Evolutionary conservation across 2,113 vertebrate species (phyloP), one percentile per base, ranked within the genome.

Genomic region (Equus quagga): DNA sequence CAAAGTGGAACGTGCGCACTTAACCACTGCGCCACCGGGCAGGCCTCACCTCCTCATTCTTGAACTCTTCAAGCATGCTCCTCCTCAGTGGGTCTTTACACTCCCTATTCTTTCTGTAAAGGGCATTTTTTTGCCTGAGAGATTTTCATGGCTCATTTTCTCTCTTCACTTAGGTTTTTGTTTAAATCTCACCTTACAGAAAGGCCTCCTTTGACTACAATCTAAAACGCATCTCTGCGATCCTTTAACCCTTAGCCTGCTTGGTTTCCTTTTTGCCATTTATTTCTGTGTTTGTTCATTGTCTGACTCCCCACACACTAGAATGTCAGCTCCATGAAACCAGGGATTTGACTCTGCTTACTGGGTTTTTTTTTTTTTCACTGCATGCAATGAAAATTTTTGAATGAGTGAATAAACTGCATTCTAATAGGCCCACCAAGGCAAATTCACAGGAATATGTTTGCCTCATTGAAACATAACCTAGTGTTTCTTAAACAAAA

Each of bases 371-470:
- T 56, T 14, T 44, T 31, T 46, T 15, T 36, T 46, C 21, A 51
- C 36, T 49, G 31, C 13, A 94, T 15, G 4, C 1, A 65, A 56
- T 49, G 54, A 65, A 78, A 75, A 54, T 8, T n/a, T 60, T 69
- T 64, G 24, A 90, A 54, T 46, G 85, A 81, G 75, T 90, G 36
- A 91, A 96, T 82, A 81, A 90, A 46, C 28, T 90, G 14, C 26
- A 14, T 70, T 62, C 14, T 51, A 73, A 49, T 51, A 94, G 56
- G 7, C 6, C 36, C 24, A 64, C 21, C 31, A 58, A 91, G 31
- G 46, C 83, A 41, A 91, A 56, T 83, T 78, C 14, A 24, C 81
- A 91, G 4, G 69, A 15, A 49, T 23, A 24, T 75, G 54, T 93
- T 81, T 95, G 28, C 28, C 36, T 76, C 46, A 75, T 62, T 54